Percentiles rank a stretch among this genome's conserved stretches.
phyloP scores from a whole-genome alignment of 2,888 invertebrate genomes.

The Eupithecia abbreviata region DNA sequence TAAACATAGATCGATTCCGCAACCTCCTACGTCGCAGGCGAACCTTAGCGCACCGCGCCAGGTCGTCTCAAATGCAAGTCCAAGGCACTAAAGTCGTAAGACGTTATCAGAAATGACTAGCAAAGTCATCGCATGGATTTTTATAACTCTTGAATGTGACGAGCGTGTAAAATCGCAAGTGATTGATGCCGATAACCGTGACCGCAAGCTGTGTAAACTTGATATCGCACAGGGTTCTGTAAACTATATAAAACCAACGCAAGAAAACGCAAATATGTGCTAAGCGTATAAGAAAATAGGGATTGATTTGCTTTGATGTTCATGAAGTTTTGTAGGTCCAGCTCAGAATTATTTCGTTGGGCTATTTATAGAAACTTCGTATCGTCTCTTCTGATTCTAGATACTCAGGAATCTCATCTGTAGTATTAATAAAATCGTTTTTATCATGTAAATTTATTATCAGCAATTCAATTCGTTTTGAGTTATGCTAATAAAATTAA shows the following conservation, averaged over 20 bases:
- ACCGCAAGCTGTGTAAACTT: slow-evolving; percentile 8
- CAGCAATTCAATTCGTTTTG: background rate
- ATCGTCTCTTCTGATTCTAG: background rate
- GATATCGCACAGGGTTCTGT: slow-evolving; percentile 1
- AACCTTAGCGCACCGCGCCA: too few relatives aligned
- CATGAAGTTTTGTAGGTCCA: background rate
- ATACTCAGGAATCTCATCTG: background rate
- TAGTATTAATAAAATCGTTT: background rate
- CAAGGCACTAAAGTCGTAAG: background rate
- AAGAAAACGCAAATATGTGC: background rate
- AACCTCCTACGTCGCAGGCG: too few relatives aligned
- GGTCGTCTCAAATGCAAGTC: too few relatives aligned
- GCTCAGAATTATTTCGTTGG: background rate
- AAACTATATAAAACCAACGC: background rate
- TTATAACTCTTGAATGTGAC: slow-evolving; percentile 18
- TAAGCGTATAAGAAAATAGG: background rate
- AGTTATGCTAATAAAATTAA: too few relatives aligned
- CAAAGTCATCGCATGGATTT: slow-evolving; percentile 13
- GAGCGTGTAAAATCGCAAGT: slow-evolving; percentile 27
- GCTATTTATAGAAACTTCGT: background rate
- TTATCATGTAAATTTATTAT: background rate
- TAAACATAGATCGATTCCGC: too few relatives aligned
- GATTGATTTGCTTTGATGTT: background rate
- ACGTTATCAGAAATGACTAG: slow-evolving; percentile 10
- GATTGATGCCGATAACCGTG: slow-evolving; percentile 27